phyloP scores from a whole-genome alignment of 2,797 vertebrate genomes.

The Artibeus lituratus region DNA sequence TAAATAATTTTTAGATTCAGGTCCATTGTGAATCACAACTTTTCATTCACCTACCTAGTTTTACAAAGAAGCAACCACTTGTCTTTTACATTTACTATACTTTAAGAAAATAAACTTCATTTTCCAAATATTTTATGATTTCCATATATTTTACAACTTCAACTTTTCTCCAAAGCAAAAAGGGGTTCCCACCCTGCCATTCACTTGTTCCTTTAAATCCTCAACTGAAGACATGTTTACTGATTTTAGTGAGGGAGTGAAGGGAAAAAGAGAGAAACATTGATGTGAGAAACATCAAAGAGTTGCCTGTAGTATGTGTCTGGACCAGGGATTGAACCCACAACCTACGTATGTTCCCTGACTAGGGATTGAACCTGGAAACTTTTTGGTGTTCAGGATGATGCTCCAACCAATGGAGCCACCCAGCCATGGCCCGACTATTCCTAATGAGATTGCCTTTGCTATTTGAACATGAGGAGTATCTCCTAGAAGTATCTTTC shows the following conservation, averaged over 20 bases:
- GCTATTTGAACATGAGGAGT: background rate
- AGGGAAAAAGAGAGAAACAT: no score
- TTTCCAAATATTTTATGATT: background rate
- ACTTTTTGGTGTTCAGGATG: no score
- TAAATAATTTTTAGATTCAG: conserved; percentile 34
- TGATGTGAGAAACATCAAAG: no score
- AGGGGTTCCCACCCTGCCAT: background rate
- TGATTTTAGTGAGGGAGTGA: no score
- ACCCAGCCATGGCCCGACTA: background rate
- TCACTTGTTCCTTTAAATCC: background rate
- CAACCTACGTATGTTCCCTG: no score
- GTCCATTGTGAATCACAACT: background rate
- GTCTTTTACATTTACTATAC: background rate
- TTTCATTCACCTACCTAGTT: conserved; percentile 13
- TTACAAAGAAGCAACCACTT: conserved; percentile 13
- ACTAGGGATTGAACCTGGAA: no score
- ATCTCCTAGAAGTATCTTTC: background rate
- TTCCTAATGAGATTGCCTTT: background rate
- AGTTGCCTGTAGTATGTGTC: no score
- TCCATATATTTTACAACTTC: conserved; percentile 2
- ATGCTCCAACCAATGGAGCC: no score
- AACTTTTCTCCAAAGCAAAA: conserved; percentile 19
- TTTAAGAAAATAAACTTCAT: conserved; percentile 21
- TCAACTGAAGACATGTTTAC: no score
- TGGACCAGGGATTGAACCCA: no score